Evolutionary conservation across 2,797 vertebrate species (phyloP), one percentile per base, ranked within the genome.

Genomic region (Semotilus atromaculatus): DNA sequence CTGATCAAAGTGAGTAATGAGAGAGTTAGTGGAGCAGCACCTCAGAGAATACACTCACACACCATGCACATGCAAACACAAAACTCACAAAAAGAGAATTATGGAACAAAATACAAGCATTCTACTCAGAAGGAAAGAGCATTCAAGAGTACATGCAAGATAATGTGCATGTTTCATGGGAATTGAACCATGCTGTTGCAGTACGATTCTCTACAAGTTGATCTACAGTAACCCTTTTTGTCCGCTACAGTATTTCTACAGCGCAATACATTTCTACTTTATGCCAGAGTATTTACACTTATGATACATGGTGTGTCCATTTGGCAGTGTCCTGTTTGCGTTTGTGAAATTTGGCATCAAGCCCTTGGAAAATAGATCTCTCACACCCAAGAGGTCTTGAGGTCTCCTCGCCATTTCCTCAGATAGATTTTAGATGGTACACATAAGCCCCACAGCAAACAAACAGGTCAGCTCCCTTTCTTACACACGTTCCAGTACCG

Each of bases 11-110:
- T 91, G 84, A 91, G 84, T 91, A 85, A 90, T 85, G 68, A 84
- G 82, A 84, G 90, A 64, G 58, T 93, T 94, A 93, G 90, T 93
- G 88, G 93, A 92, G 86, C 94, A 93, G 82, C 89, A 82, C 89
- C 88, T 83, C 77, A 68, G 90, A 90, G 88, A 89, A 86, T 88
- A 80, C 31, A 43, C 19, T 40, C 77, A 83, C 13, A 80, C 80
- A 62, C 55, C 62, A 60, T 74, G 36, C 71, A 70, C 77, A 74
- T 73, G 58, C 66, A 53, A 78, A 83, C 86, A 83, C 31, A 81
- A 18, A 83, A 60, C 70, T 51, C 23, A 45, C n/a, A 38, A 62
- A 86, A 83, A 87, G 13, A 70, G 45, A 81, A 53, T 81, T 16
- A 40, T 13, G 38, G 4, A 58, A 58, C 18, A 43, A 43, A 81